phyloP scores from a whole-genome alignment of 2,888 invertebrate species.

The Neelides folsomi region DNA sequence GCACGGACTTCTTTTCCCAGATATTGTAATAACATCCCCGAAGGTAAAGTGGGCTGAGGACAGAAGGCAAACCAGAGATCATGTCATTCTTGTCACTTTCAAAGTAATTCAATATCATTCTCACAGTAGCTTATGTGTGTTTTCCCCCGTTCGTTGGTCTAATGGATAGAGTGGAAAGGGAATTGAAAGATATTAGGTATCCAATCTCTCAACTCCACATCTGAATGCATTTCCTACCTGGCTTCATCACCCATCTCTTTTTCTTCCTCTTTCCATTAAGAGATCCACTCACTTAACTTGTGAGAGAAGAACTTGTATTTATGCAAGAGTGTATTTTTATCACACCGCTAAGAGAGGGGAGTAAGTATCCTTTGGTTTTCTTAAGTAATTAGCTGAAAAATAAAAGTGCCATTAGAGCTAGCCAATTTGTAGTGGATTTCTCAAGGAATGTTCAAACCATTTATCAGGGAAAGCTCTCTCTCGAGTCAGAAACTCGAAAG shows the following conservation, averaged over 20 bases:
- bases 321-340: no score
- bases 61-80: conserved; percentile 4
- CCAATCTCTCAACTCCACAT: not conserved
- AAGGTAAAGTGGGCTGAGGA: no score
- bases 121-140: not conserved
- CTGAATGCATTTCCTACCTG: not conserved
- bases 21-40: no score
- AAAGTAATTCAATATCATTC: conserved; percentile 5
- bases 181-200: not conserved
- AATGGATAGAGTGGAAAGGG: not conserved
- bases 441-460: no score
- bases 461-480: no score
- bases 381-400: conserved; percentile 15
- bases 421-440: conserved; percentile 14
- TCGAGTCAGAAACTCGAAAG: no score
- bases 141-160: not conserved
- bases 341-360: not conserved
- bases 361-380: conserved; percentile 9
- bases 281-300: no score
- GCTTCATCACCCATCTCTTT: not conserved
- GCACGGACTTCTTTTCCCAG: no score
- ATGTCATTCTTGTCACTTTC: conserved; percentile 8
- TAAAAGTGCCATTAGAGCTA: conserved; percentile 14
- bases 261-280: not conserved
- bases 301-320: no score